These are phyloP conservation scores for Mechanitis mazaeus DNA, from an alignment of 2,888 invertebrate species.

Conservation along the genomic window DNA sequence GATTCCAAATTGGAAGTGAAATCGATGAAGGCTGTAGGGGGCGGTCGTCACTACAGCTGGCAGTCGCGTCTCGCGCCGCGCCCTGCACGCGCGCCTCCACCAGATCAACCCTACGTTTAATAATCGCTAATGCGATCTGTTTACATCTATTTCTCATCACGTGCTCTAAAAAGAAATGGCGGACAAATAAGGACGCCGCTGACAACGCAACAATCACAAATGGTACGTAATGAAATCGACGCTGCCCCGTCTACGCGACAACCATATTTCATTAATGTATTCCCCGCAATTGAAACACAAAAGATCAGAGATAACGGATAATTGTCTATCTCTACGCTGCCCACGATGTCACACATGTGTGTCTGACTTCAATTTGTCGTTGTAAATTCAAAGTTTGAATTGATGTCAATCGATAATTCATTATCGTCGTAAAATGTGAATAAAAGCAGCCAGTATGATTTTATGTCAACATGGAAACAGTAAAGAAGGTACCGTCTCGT, in stretches of 20 bases:
- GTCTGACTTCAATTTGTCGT: conserved; percentile 1
- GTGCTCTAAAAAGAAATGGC: conserved; percentile 40
- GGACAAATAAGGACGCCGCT: conserved; percentile 25
- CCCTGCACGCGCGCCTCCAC: conserved; percentile 47
- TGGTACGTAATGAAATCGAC: conserved; percentile 31
- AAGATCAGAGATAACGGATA: conserved; percentile 9
- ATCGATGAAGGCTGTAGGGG: conserved; percentile 34
- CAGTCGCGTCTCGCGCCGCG: conserved; percentile 55
- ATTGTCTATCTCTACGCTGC: conserved; percentile 8
- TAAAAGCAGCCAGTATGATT: conserved; percentile 17
- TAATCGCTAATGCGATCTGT: conserved; percentile 45
- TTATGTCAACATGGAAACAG: conserved; percentile 20
- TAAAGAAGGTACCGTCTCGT: conserved; percentile 15
- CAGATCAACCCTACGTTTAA: conserved; percentile 32
- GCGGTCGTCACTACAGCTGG: conserved; percentile 37
- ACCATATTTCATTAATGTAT: conserved; percentile 9
- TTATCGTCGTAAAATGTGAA: conserved; percentile 14
- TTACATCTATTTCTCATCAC: conserved; percentile 44
- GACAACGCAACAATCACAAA: conserved; percentile 28
- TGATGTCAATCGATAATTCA: conserved; percentile 16
- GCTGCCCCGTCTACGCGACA: conserved; percentile 10
- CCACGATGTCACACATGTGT: conserved; percentile 3
- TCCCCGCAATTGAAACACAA: conserved; percentile 1
- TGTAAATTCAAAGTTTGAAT: conserved; percentile 17
- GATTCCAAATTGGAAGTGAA: conserved; percentile 18